Percentiles rank a stretch among this genome's conserved stretches.
These are phyloP conservation scores for Nymphalis urticae DNA, from an alignment of 2,888 invertebrate species.

Conservation along the genomic window DNA sequence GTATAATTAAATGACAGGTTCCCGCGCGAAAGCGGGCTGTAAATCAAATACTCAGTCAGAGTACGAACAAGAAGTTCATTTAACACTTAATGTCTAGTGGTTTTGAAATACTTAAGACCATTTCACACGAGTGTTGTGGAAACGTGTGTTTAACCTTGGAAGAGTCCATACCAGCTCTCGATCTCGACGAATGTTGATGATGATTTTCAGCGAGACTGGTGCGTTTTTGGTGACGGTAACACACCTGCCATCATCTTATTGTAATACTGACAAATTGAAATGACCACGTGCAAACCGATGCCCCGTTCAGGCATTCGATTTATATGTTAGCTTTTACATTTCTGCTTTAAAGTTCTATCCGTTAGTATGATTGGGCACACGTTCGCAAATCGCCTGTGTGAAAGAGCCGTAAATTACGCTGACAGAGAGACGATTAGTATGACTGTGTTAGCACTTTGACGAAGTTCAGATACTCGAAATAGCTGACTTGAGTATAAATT, in stretches of 20 bases:
- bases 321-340: too few relatives aligned
- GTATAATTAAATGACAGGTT: background rate
- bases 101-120: background rate
- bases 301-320: too few relatives aligned
- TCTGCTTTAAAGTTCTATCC: background rate
- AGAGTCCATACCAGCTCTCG: too few relatives aligned
- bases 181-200: too few relatives aligned
- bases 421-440: conserved; percentile 25
- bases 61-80: conserved; percentile 6
- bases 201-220: too few relatives aligned
- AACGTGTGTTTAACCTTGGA: background rate
- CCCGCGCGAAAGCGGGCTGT: background rate
- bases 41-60: conserved; percentile 1
- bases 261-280: too few relatives aligned
- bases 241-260: too few relatives aligned
- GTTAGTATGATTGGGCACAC: background rate
- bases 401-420: conserved; percentile 13
- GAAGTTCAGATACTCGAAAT: conserved; percentile 10
- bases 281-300: too few relatives aligned
- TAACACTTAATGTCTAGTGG: conserved; percentile 6
- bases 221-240: too few relatives aligned
- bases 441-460: conserved; percentile 21
- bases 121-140: background rate
- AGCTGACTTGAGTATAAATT: conserved; percentile 19
- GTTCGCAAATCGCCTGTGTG: background rate